A percentile compares a stretch with the other conserved stretches of the same genome.
These are phyloP conservation scores for Mobula hypostoma DNA, from an alignment of 2,113 vertebrate species.

Conservation along the genomic window DNA sequence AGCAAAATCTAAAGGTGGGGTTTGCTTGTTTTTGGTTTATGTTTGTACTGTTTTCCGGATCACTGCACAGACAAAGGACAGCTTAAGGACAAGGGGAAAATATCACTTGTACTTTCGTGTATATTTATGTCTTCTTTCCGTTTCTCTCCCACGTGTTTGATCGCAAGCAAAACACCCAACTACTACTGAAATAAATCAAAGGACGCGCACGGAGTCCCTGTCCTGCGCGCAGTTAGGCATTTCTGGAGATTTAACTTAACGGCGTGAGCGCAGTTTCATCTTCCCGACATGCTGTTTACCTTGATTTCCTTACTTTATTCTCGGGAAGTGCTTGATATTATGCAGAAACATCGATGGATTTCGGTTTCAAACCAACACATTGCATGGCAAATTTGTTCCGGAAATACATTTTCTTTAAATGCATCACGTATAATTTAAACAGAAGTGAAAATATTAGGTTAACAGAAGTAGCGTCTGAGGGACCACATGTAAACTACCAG, in stretches of 20 bases:
- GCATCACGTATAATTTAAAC: background rate
- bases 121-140: constrained; percentile 20
- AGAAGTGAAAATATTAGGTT: background rate
- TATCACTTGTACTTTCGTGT: constrained; percentile 24
- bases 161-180: background rate
- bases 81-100: constrained; percentile 24
- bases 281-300: background rate
- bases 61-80: background rate
- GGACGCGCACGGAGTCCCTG: background rate
- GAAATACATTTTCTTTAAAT: background rate
- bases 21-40: background rate
- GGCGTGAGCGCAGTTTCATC: background rate
- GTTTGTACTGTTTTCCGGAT: constrained; percentile 9
- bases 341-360: background rate
- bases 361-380: background rate
- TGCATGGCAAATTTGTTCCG: background rate
- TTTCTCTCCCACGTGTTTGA: background rate
- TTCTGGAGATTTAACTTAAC: background rate
- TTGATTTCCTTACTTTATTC: background rate
- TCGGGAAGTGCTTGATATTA: background rate
- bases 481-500: background rate
- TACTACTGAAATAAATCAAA: background rate
- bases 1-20: background rate
- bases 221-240: no score
- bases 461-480: background rate